phyloP scores from a whole-genome alignment of 35 echinoderm and acorn worm genomes.

The Stichopus chloronotus region DNA sequence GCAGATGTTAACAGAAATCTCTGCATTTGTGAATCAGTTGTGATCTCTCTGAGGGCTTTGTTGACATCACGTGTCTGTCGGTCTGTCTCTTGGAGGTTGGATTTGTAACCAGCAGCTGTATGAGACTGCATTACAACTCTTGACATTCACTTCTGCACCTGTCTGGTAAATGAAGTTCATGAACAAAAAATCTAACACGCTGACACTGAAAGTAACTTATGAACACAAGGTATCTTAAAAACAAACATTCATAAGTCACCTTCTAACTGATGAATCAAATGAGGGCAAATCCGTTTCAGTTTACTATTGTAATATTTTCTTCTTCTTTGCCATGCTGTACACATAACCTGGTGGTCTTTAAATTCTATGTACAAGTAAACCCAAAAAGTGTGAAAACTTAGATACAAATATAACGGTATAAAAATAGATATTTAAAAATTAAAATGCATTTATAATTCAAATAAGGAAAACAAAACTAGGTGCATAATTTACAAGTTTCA shows the following conservation, averaged over 20 bases:
- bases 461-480: conserved; percentile 35
- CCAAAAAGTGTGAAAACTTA: conserved; percentile 41
- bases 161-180: no score
- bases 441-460: conserved; percentile 33
- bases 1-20: no score
- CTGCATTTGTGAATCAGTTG: no score
- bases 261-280: neutral
- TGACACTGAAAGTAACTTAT: neutral
- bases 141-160: no score
- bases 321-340: neutral
- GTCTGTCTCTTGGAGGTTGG: no score
- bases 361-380: conserved; percentile 28
- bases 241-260: neutral
- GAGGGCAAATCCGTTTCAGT: neutral
- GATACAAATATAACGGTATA: conserved; percentile 46
- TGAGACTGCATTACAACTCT: no score
- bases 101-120: no score
- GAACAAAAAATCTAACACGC: neutral
- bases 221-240: neutral
- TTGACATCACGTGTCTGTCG: no score
- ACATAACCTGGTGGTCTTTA: neutral
- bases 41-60: no score
- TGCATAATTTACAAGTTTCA: conserved; percentile 14
- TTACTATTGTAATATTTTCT: no score
- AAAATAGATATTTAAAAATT: conserved; percentile 49